Conservation (phyloP, 2,113 vertebrate species). For the Hydropotes inermis region DNA sequence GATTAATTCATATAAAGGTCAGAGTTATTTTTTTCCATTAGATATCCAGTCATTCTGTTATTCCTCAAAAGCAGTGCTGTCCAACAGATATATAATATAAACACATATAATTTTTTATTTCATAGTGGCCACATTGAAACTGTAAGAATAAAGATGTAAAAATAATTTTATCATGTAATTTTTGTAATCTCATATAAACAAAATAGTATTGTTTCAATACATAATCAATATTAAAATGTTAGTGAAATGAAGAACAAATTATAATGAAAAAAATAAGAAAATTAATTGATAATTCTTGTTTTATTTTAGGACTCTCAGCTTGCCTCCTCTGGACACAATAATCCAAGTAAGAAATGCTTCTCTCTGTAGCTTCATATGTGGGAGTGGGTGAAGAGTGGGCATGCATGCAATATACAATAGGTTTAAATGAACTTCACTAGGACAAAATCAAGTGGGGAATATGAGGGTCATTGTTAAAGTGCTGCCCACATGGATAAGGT, state of each 20-base stretch:
- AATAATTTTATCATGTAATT: not conserved
- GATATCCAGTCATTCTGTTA: not conserved
- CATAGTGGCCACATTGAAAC: not conserved
- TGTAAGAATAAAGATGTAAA: not conserved
- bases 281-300: constrained; percentile 75
- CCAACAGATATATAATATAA: not conserved
- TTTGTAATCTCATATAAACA: not conserved
- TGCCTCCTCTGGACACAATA: constrained; percentile 84
- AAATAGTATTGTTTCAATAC: not conserved
- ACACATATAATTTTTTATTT: not conserved
- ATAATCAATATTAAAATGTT: not conserved
- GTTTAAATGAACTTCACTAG: not conserved
- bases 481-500: not conserved
- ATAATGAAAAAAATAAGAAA: not conserved
- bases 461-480: not conserved
- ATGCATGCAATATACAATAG: not conserved
- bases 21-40: not conserved
- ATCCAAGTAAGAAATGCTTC: constrained; percentile 87
- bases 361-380: not conserved
- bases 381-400: not conserved
- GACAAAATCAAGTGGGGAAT: not conserved
- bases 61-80: not conserved
- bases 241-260: not conserved
- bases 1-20: not conserved
- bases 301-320: constrained; percentile 87